A percentile compares a stretch with the other conserved stretches of the same genome.
These are phyloP conservation scores for Orcinus orca DNA, from an alignment of 2,113 vertebrate species.

Conservation along the genomic window DNA sequence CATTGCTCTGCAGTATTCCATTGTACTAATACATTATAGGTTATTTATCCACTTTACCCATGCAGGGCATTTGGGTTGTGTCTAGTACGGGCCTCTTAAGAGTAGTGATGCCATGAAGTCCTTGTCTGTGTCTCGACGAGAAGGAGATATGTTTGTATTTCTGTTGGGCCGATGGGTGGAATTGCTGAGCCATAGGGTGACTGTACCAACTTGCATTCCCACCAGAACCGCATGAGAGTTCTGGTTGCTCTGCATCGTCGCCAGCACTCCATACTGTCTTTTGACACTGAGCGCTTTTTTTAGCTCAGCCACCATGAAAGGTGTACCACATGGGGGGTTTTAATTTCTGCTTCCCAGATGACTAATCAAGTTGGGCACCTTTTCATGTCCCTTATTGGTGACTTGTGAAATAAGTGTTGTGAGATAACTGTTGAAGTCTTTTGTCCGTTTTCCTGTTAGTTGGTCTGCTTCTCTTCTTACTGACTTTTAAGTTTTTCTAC, in stretches of 20 bases:
- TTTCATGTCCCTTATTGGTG: not conserved
- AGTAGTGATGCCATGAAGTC: too few species aligned
- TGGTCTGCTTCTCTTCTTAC: not conserved
- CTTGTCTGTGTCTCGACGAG: too few species aligned
- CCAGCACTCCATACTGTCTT: too few species aligned
- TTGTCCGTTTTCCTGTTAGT: not conserved
- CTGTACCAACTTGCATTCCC: rapidly evolving
- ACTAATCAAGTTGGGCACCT: not conserved
- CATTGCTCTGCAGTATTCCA: rapidly evolving
- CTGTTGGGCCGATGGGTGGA: not conserved
- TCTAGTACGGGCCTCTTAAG: not conserved
- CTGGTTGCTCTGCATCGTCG: rapidly evolving
- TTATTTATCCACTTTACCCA: rapidly evolving
- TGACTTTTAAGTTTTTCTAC: not conserved
- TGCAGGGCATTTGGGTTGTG: not conserved
- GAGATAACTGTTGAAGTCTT: not conserved
- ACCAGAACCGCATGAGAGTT: rapidly evolving
- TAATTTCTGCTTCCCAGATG: not conserved
- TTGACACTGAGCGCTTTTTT: not conserved
- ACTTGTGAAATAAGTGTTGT: not conserved
- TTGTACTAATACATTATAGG: rapidly evolving
- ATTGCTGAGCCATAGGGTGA: not conserved
- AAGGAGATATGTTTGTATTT: rapidly evolving
- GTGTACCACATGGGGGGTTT: not conserved
- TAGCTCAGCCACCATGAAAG: rapidly evolving